phyloP scores from a whole-genome alignment of 1,140 invertebrate genomes.

The Leptinotarsa undecemlineata region DNA sequence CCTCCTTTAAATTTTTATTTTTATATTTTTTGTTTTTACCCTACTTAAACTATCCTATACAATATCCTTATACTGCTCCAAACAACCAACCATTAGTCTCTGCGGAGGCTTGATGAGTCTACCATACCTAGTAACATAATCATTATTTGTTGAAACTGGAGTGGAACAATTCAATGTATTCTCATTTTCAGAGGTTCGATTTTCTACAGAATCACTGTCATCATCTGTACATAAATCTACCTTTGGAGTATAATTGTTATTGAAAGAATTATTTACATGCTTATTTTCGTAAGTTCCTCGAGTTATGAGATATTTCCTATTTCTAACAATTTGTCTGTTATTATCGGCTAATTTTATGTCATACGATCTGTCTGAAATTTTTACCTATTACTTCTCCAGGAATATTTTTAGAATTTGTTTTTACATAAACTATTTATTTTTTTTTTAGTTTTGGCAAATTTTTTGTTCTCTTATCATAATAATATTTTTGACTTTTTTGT shows the following conservation, averaged over 20 bases:
- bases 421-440: constrained; percentile 8
- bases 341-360: not conserved
- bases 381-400: constrained; percentile 8
- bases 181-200: no score
- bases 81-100: no score
- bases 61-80: no score
- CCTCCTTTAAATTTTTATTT: no score
- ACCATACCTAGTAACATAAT: no score
- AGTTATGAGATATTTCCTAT: constrained; percentile 2
- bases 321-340: constrained; percentile 13
- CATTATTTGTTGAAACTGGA: no score
- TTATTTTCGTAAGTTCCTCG: not conserved
- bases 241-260: not conserved
- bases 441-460: not conserved
- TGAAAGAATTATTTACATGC: not conserved
- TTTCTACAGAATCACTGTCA: no score
- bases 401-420: constrained; percentile 11
- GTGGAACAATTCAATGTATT: no score
- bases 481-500: constrained; percentile 9
- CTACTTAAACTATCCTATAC: no score
- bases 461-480: not conserved
- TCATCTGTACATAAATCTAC: no score
- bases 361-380: constrained; percentile 11
- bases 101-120: no score
- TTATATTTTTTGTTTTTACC: no score